phyloP scores from a whole-genome alignment of 1,140 invertebrate species.

The Gonatopus flavifemur region DNA sequence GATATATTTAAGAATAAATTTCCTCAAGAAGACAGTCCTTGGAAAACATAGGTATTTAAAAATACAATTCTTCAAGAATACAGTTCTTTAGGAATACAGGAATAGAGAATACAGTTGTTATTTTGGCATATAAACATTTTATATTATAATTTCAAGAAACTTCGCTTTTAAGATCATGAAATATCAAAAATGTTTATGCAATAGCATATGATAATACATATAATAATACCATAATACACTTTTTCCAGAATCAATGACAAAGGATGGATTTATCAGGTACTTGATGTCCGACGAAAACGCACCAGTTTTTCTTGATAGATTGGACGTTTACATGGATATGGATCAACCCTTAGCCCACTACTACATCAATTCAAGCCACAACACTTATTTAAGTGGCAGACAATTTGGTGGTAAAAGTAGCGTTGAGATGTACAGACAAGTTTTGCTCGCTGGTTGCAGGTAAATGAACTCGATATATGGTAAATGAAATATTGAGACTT shows the following conservation, averaged over 20 bases:
- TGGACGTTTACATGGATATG: constrained; percentile 99
- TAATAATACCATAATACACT: too few species aligned
- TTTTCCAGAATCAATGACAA: constrained; percentile 71
- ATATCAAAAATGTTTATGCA: too few species aligned
- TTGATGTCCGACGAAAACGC: constrained; percentile 99
- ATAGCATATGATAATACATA: too few species aligned
- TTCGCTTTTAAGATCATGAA: too few species aligned
- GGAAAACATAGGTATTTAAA: too few species aligned
- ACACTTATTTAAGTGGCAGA: constrained; percentile 93
- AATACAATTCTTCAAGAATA: too few species aligned
- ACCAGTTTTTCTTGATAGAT: constrained; percentile 94
- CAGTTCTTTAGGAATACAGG: too few species aligned
- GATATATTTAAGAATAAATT: too few species aligned
- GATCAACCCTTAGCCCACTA: constrained; percentile 96
- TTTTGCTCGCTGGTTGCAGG: constrained; percentile 91
- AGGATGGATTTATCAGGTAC: constrained; percentile 95
- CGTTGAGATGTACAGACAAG: constrained; percentile 98
- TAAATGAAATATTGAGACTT: not conserved
- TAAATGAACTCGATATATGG: constrained; percentile 40
- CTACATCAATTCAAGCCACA: constrained; percentile 99
- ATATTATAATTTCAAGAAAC: too few species aligned
- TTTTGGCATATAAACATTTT: too few species aligned
- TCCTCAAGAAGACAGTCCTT: too few species aligned
- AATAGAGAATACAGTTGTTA: too few species aligned
- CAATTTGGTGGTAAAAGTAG: constrained; percentile 97